Evolutionary conservation across 2,113 vertebrate genomes (phyloP).

Genomic region (Calidris pygmaea): DNA sequence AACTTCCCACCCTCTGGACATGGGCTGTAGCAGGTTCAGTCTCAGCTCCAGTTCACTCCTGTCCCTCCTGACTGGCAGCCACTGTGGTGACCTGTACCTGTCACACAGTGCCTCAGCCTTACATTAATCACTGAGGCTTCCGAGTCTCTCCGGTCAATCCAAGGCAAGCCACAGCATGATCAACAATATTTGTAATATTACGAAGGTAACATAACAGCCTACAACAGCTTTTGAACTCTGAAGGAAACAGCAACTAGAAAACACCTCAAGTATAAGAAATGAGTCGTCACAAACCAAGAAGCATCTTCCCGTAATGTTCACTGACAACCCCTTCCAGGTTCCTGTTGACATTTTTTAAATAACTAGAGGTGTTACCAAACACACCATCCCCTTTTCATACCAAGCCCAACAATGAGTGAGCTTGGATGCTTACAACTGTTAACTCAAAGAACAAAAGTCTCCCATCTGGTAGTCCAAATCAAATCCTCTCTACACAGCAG

Average conservation of each 20-base stretch:
- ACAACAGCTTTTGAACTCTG: not conserved
- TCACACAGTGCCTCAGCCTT: not conserved
- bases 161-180: not conserved
- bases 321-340: not conserved
- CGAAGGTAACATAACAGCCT: not conserved
- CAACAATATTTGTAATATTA: not conserved
- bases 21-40: rapidly evolving
- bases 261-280: not conserved
- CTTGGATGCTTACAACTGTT: not conserved
- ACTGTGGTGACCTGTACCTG: not conserved
- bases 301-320: not conserved
- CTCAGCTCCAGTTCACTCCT: not conserved
- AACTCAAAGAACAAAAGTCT: not conserved
- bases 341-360: not conserved
- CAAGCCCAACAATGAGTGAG: not conserved
- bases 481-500: not conserved
- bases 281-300: not conserved
- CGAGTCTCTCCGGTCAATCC: not conserved
- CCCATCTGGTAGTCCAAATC: not conserved
- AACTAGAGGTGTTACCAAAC: not conserved
- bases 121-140: not conserved
- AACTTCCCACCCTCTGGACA: not conserved
- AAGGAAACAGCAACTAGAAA: not conserved
- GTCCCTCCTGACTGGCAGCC: not conserved
- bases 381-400: not conserved